Base-by-base conservation (phyloP, 2,797 vertebrate genomes). In the Enteromius radiatus region DNA sequence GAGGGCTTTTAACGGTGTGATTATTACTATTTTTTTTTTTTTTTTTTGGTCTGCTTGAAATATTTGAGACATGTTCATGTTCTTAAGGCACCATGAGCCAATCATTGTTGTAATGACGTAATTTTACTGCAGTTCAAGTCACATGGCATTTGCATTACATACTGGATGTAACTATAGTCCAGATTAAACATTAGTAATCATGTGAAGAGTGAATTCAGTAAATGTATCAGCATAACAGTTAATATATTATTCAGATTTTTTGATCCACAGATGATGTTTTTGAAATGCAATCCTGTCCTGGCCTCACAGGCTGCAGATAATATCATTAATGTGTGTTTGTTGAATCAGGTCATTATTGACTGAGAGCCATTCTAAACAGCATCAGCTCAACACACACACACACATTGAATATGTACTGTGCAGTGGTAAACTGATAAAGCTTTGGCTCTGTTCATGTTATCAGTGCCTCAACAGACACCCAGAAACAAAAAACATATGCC, bases 321-420 rank as follows among this genome's bases (percentile, higher is more conserved):
- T 56, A 77, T 83, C 28, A 78, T 78, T 61, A 56, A 74, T 81
- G 14, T 73, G 74, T 74, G 59, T 61, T 69, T 70, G 54, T 14
- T 19, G 49, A 54, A 78, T 74, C 38, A 73, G 81, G 77, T 69
- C 82, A 70, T 28, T 77, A 54, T 77, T 81, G 71, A 69, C 81
- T 81, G 38, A 19, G 68, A 68, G 78, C 78, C 63, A 83, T 74
- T 67, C 23, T 65, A 83, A 80, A 85, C 68, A 83, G 59, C 36
- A 59, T 77, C 64, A 21, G 49, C n/a, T 78, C 41, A 52, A 43
- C 68, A 69, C 41, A 56, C 64, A 78, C 68, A 70, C 41, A 54
- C 71, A 76, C 38, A 63, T 43, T 28, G 45, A 47, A 85, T 75
- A 82, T 76, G 54, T 74, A 64, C 81, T 84, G 81, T 63, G 23